Conservation (phyloP, 2,113 vertebrate species). For the Tringa solitaria region DNA sequence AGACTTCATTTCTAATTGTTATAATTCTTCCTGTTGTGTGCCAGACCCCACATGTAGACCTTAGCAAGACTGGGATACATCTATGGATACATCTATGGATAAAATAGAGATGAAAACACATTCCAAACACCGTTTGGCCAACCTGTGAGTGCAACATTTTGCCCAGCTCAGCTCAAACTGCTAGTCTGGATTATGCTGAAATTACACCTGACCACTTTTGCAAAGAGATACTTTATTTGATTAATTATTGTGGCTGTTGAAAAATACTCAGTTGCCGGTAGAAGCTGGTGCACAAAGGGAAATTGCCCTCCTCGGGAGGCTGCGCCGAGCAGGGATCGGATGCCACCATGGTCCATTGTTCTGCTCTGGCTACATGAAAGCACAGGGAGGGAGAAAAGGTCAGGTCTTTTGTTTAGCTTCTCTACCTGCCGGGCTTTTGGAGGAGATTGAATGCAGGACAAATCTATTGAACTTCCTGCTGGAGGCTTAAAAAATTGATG, state of each 20-base stretch:
- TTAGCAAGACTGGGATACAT: background rate
- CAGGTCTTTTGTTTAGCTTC: slow-evolving; percentile 24
- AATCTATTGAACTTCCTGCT: slow-evolving; percentile 37
- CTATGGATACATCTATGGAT: background rate
- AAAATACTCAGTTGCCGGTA: background rate
- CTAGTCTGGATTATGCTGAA: slow-evolving; percentile 10
- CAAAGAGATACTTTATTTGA: slow-evolving; percentile 47
- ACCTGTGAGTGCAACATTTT: background rate
- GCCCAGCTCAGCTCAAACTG: background rate
- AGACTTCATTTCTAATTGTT: background rate
- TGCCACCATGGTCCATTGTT: background rate
- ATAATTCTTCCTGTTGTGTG: background rate
- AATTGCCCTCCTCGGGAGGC: background rate
- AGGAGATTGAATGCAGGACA: slow-evolving; percentile 28
- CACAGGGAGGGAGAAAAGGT: background rate
- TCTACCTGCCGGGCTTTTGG: background rate
- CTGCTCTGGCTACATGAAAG: background rate
- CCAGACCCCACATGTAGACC: background rate
- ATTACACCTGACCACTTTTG: slow-evolving; percentile 27
- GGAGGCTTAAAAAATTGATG: slow-evolving; percentile 61
- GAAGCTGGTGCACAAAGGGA: slow-evolving; percentile 32
- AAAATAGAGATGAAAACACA: background rate
- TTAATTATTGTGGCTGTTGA: slow-evolving; percentile 13
- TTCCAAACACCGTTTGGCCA: background rate
- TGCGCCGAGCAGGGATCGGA: background rate